Base-by-base conservation (phyloP, 2,113 vertebrate species). In the Periophthalmodon schlosseri region DNA sequence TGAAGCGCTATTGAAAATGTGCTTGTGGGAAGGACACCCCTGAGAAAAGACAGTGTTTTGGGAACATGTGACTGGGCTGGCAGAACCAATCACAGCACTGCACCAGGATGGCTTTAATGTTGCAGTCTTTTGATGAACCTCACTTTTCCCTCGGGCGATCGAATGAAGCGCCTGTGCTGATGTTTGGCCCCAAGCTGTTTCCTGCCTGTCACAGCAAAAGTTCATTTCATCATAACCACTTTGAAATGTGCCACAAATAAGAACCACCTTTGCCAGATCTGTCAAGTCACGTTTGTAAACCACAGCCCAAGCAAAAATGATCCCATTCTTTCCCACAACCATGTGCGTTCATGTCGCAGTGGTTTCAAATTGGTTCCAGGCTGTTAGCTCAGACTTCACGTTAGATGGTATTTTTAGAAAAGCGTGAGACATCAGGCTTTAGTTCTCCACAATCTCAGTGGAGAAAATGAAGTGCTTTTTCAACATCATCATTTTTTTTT, bases 291-390 rank as follows among this genome's bases (percentile, higher is more conserved):
- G 34, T n/a, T 44, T 39, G 63, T 44, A 39, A 65, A 65, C 34
- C 33, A 18, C 34, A 39, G 39, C 20, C 1, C 34, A 39, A 21
- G 18, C 34, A 39, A 65, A 18, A 44, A 65, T 39, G 2, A n/a
- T 65, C 33, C 34, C 18, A 39, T 65, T 65, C 33, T 65, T n/a
- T 44, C 39, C 63, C 18, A 13, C 24, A 7, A 12, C 13, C 13
- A 4, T 24, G 8, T 8, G 16, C 3, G 2, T 60, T 60, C 23
- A 7, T 60, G 11, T 34, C 33, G 28, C 28, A 34, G 54, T 34
- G 54, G 36, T 14, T 69, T 82, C 49, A 65, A 74, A 64, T 70
- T 63, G 23, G 12, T 70, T 76, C 15, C 64, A 77, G 63, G 11
- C 69, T 68, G 23, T 68, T 36, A 46, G 24, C 60, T 69, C 10